Evolutionary conservation across 2,888 invertebrate genomes (phyloP).

Genomic region (Ophion slaviceki): DNA sequence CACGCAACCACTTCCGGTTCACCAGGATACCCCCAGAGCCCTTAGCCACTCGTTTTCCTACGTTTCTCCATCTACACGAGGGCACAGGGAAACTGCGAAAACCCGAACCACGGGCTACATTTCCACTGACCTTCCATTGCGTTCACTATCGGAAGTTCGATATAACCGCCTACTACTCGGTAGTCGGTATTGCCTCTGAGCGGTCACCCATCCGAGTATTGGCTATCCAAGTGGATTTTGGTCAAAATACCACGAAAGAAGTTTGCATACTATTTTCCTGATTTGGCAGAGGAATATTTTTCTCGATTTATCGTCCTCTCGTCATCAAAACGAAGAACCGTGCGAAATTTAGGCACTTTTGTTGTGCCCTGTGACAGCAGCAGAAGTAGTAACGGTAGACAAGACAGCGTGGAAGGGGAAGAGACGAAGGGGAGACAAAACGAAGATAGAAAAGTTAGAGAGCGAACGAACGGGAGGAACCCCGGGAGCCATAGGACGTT

Average conservation of each 20-base stretch:
- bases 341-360: neutral
- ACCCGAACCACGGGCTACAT: neutral
- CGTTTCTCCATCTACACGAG: no score
- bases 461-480: conserved; percentile 21
- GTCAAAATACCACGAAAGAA: neutral
- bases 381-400: neutral
- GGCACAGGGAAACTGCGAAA: neutral
- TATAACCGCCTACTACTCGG: neutral
- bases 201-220: no score
- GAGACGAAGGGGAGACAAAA: conserved; percentile 25
- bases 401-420: neutral
- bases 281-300: neutral
- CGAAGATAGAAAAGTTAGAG: conserved; percentile 25
- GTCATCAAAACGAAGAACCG: neutral
- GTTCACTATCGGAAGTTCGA: neutral
- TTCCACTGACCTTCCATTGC: neutral
- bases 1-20: neutral
- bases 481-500: conserved; percentile 68
- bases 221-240: neutral
- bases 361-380: neutral
- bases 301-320: neutral
- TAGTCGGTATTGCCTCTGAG: neutral
- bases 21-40: neutral
- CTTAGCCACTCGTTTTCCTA: neutral
- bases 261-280: no score